Evolutionary conservation across 2,797 vertebrate genomes (phyloP), one percentile per base, ranked within the genome.

Genomic region (Cygnus olor): DNA sequence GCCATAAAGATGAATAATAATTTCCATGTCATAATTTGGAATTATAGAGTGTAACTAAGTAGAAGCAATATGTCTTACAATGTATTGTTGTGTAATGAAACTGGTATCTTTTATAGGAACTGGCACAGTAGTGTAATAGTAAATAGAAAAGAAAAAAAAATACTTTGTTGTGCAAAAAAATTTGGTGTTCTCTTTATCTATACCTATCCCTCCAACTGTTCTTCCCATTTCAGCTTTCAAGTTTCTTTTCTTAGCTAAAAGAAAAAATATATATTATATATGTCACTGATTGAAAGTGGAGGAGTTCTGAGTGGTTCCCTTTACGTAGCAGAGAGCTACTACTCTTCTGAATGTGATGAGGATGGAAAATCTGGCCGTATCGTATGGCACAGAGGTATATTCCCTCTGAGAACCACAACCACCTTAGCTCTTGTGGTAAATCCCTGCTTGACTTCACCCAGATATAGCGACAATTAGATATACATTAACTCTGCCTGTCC

Each of bases 301-400:
- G 63, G 45, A 25, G 6, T 49, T 69, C 30, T 34, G 49, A 61
- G 11, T 0, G 0, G 9, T 80, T 90, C 30, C n/a, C 18, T 24
- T 0, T 22, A 42, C 28, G 15, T 12, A 45, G 20, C 10, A 72
- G 25, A 63, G 53, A 80, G 27, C 42, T 0, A 0, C 36, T 73
- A 49, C 30, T 65, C 14, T 85, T 90, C 58, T 56, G 60, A 24
- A n/a, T 49, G 56, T 12, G 42, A 30, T 54, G 38, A 66, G 25
- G 12, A 15, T 60, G 42, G 44, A 89, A 79, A 44, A n/a, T 63
- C 30, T 90, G n/a, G 1, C 21, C 53, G 4, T 77, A 38, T 80
- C 27, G 3, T 42, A 6, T 22, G n/a, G 2, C 21, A 18, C 16
- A n/a, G 20, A 32, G 30, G 5, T 68, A 0, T 54, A 6, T 63